A percentile compares a stretch with the other conserved stretches of the same genome.
Evolutionary conservation across 2,113 vertebrate species (phyloP).

Genomic region (Helogale parvula): DNA sequence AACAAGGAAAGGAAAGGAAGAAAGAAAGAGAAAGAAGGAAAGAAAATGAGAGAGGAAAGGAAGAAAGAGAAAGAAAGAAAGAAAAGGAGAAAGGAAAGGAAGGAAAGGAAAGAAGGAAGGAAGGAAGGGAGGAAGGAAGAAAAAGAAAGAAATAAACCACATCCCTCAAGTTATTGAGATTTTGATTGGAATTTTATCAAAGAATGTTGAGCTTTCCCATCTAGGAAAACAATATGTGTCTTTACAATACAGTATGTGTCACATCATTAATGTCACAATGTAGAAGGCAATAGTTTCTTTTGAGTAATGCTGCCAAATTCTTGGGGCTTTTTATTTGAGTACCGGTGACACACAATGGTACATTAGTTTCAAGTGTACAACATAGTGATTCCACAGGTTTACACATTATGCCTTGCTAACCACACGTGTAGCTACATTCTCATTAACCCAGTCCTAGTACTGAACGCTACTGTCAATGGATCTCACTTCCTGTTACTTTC

Average conservation of each 20-base stretch:
- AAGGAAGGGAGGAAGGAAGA: background rate
- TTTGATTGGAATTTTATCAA: background rate
- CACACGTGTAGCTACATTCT: background rate
- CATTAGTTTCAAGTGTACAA: background rate
- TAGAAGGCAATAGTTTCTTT: background rate
- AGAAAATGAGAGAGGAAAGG: too few relatives aligned
- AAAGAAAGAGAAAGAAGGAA: background rate
- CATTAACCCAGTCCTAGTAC: background rate
- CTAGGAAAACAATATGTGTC: background rate
- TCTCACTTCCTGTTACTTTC: background rate
- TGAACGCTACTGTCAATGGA: background rate
- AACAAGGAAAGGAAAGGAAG: too few relatives aligned
- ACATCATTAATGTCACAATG: background rate
- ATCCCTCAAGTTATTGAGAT: background rate
- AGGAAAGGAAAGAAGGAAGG: background rate
- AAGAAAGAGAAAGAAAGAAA: background rate
- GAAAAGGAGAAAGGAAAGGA: too few relatives aligned
- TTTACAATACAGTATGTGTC: background rate
- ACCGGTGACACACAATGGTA: background rate
- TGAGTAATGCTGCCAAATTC: background rate
- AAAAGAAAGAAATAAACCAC: background rate
- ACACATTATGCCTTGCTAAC: background rate
- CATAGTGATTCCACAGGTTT: background rate
- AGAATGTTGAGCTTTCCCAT: background rate
- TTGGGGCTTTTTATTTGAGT: background rate